These are phyloP conservation scores for Gallinago undulata DNA, from an alignment of 2,113 vertebrate species.

Conservation along the genomic window DNA sequence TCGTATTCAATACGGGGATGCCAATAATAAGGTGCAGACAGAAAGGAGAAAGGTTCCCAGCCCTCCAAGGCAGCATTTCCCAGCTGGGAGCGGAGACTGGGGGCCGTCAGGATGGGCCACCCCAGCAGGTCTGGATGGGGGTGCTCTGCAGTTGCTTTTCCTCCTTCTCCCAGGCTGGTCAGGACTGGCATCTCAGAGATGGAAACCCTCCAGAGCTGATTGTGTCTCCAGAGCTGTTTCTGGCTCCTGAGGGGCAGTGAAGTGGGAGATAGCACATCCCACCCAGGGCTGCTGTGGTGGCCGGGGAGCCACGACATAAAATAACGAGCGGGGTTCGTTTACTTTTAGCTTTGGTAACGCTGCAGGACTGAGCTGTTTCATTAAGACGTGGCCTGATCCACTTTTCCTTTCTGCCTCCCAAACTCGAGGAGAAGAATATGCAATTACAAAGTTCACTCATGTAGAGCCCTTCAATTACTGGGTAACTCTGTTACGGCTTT, in stretches of 20 bases:
- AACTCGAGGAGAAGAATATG: constrained; percentile 10
- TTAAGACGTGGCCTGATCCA: neutral
- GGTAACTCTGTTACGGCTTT: constrained; percentile 28
- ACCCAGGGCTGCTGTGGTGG: neutral
- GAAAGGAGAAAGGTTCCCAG: neutral
- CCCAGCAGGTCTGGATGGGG: neutral
- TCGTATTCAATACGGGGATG: neutral
- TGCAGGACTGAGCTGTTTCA: neutral
- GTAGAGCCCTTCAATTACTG: constrained; percentile 60
- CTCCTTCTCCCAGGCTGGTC: neutral
- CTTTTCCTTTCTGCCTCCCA: neutral
- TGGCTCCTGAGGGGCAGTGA: neutral
- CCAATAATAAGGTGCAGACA: neutral
- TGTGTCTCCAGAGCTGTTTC: neutral
- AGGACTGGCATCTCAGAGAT: neutral
- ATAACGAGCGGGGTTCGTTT: neutral
- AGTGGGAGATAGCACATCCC: neutral
- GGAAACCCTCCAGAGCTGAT: neutral
- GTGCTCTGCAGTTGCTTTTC: neutral
- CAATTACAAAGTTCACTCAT: constrained; percentile 65
- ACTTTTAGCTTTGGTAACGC: neutral
- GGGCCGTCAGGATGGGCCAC: neutral
- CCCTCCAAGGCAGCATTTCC: neutral
- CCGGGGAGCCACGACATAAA: neutral
- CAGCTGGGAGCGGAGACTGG: neutral